phyloP scores from a whole-genome alignment of 2,888 invertebrate species.

The Ophion ventricosus region DNA sequence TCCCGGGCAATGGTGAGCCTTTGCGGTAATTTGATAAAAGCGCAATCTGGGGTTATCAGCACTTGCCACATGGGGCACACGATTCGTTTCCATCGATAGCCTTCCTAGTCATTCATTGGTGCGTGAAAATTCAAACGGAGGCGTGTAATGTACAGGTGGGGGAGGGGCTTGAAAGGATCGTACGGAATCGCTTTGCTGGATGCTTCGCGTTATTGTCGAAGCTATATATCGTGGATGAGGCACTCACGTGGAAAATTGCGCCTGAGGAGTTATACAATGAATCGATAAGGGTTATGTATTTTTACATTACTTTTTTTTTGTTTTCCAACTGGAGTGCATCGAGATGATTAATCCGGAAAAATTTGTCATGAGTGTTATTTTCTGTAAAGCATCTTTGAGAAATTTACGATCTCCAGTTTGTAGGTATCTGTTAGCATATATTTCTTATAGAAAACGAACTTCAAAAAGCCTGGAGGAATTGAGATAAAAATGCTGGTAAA shows the following conservation, averaged over 20 bases:
- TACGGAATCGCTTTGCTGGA: slow-evolving; percentile 69
- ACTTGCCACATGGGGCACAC: slow-evolving; percentile 78
- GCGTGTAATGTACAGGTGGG: slow-evolving; percentile 52
- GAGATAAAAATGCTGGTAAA: background rate
- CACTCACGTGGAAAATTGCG: slow-evolving; percentile 76
- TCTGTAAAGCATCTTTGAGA: background rate
- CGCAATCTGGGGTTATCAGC: slow-evolving; percentile 82
- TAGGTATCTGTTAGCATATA: background rate
- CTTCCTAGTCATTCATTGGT: slow-evolving; percentile 63
- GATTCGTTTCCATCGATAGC: slow-evolving; percentile 48
- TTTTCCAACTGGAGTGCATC: background rate
- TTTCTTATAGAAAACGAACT: background rate
- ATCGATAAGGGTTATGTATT: slow-evolving; percentile 23
- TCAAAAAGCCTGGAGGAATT: background rate
- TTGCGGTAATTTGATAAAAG: slow-evolving; percentile 78
- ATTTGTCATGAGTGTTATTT: slow-evolving; percentile 24
- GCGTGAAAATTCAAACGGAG: slow-evolving; percentile 71
- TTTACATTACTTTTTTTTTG: slow-evolving; percentile 14
- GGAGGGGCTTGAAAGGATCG: slow-evolving; percentile 70
- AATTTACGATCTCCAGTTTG: background rate
- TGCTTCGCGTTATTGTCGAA: slow-evolving; percentile 32
- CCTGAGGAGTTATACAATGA: slow-evolving; percentile 39
- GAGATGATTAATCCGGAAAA: slow-evolving; percentile 27
- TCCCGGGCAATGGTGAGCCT: slow-evolving; percentile 35
- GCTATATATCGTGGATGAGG: slow-evolving; percentile 32